Evolutionary conservation across 37 sponge, comb jelly and placozoan genomes (phyloP).

Genomic region (Oopsacas minuta): DNA sequence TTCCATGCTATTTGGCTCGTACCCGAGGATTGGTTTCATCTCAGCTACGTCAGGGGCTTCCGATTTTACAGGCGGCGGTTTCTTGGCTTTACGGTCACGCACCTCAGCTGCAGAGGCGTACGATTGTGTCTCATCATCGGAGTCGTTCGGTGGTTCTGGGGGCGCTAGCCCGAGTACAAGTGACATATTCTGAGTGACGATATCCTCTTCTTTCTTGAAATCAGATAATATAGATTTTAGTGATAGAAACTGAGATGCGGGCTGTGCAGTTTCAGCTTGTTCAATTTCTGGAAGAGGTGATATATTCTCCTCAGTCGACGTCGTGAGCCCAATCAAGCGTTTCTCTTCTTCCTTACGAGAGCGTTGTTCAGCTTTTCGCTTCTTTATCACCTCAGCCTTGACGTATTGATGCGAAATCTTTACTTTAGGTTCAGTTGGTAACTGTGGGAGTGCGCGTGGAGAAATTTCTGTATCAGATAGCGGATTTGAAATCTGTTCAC

Average conservation of each 20-base stretch:
- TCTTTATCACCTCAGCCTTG: neutral
- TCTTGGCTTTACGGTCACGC: neutral
- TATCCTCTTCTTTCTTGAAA: neutral
- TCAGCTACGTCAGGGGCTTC: neutral
- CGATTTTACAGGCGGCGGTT: neutral
- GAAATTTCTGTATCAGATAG: neutral
- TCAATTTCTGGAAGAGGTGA: neutral
- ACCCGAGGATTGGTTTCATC: neutral
- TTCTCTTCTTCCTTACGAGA: neutral
- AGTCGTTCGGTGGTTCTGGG: neutral
- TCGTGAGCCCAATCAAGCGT: neutral
- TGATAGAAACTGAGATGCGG: neutral
- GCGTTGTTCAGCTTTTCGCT: neutral
- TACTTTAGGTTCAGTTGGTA: neutral
- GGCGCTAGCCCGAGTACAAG: neutral
- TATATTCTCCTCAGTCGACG: neutral
- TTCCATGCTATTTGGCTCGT: neutral
- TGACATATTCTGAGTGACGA: neutral
- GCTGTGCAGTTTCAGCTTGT: neutral
- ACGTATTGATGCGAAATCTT: neutral
- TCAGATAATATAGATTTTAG: slow-evolving; percentile 7
- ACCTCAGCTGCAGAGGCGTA: neutral
- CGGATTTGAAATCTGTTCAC: neutral
- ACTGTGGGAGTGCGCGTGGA: neutral
- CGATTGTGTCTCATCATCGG: slow-evolving; percentile 4